phyloP scores from a whole-genome alignment of 2,888 invertebrate species.

The Ypsolopha sequella region DNA sequence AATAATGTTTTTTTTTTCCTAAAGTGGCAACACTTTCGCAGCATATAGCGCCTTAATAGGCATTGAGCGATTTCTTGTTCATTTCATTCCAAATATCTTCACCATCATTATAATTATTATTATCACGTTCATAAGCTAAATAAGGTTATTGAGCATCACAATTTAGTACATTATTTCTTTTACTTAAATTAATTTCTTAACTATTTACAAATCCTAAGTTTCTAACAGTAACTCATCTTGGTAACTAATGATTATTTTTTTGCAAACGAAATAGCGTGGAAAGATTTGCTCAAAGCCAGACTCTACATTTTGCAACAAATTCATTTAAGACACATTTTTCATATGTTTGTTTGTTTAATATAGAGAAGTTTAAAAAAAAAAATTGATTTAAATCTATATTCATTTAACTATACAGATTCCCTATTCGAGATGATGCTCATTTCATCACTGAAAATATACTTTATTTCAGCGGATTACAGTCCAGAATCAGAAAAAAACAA shows the following conservation, averaged over 20 bases:
- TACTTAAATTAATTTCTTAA: neutral
- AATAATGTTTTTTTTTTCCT: too few species aligned
- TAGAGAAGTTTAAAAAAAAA: too few species aligned
- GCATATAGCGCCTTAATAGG: too few species aligned
- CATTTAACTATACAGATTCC: too few species aligned
- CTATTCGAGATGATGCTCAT: too few species aligned
- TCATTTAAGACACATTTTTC: too few species aligned
- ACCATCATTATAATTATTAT: constrained; percentile 3
- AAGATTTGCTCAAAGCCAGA: neutral
- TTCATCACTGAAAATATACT: too few species aligned
- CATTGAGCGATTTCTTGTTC: neutral
- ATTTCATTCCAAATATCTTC: neutral
- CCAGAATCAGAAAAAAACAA: too few species aligned
- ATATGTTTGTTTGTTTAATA: too few species aligned
- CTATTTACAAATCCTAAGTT: constrained; percentile 10
- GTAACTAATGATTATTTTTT: constrained; percentile 12
- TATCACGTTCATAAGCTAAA: constrained; percentile 6
- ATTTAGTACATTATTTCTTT: constrained; percentile 25
- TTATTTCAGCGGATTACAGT: too few species aligned
- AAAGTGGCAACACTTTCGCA: too few species aligned
- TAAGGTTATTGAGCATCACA: constrained; percentile 49
- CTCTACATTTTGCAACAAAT: neutral
- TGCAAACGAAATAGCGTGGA: neutral
- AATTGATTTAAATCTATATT: too few species aligned
- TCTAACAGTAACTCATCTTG: constrained; percentile 9